phyloP scores from a whole-genome alignment of 1,140 invertebrate species.

The Meloidogyne hapla region DNA sequence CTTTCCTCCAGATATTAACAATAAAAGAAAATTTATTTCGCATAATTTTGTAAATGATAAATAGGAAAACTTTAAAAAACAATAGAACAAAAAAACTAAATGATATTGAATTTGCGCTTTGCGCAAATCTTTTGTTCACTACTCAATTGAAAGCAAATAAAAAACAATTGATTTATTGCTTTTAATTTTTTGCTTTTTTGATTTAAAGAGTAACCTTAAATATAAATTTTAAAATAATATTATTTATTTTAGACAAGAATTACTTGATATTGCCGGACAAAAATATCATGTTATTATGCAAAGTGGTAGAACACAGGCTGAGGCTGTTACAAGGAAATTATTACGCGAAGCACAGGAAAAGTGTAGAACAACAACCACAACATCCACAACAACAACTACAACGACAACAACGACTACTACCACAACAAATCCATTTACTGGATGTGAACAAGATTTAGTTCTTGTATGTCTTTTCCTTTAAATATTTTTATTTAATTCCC shows the following conservation, averaged over 20 bases:
- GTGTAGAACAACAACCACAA: conserved; percentile 58
- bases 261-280: conserved; percentile 59
- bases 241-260: conserved; percentile 49
- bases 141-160: no score
- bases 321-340: conserved; percentile 57
- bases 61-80: no score
- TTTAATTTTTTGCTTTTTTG: neutral
- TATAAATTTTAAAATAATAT: no score
- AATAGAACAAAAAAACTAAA: no score
- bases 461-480: neutral
- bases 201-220: no score
- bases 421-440: conserved; percentile 50
- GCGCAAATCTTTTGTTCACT: no score
- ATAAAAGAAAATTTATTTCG: no score
- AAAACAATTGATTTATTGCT: no score
- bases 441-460: conserved; percentile 37
- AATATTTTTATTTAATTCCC: conserved; percentile 40
- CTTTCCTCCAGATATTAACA: no score
- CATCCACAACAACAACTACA: conserved; percentile 59
- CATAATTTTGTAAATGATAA: no score
- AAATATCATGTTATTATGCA: conserved; percentile 62
- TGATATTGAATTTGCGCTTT: no score
- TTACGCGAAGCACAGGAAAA: conserved; percentile 60
- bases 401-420: conserved; percentile 56
- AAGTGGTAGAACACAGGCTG: conserved; percentile 56